Percentiles rank a stretch among this genome's conserved stretches.
phyloP scores from a whole-genome alignment of 2,888 invertebrate genomes.

The Eristalis pertinax region DNA sequence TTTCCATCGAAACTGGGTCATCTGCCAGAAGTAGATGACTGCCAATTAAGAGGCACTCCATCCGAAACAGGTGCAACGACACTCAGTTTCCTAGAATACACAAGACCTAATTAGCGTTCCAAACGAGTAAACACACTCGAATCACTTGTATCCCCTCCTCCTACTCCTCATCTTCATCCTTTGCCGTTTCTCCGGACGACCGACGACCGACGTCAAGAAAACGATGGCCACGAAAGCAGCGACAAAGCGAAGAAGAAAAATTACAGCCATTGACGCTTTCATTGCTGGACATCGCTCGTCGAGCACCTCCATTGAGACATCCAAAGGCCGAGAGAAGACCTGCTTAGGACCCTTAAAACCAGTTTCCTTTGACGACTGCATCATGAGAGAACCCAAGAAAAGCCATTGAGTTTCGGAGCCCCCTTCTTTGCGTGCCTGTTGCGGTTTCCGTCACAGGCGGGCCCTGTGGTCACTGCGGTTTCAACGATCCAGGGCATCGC shows the following conservation, averaged over 20 bases:
- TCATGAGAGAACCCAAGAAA: conserved; percentile 14
- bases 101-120: conserved; percentile 10
- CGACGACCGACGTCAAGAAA: neutral
- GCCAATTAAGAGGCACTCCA: conserved; percentile 10
- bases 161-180: neutral
- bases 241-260: neutral
- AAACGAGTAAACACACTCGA: conserved; percentile 17
- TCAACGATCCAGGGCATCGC: neutral
- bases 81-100: conserved; percentile 7
- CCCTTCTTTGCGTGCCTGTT: neutral
- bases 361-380: conserved; percentile 35
- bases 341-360: conserved; percentile 50
- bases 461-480: neutral
- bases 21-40: neutral
- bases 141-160: conserved; percentile 3
- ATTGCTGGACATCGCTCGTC: conserved; percentile 22
- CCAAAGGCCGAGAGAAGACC: neutral
- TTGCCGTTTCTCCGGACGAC: neutral
- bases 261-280: conserved; percentile 30
- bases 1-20: neutral
- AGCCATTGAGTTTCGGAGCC: neutral
- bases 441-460: neutral
- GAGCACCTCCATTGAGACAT: conserved; percentile 38
- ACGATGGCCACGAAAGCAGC: neutral
- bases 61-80: conserved; percentile 12